Percentiles rank a stretch among this genome's conserved stretches.
These are phyloP conservation scores for Channallabes apus DNA, from an alignment of 2,797 vertebrate species.

Conservation along the genomic window DNA sequence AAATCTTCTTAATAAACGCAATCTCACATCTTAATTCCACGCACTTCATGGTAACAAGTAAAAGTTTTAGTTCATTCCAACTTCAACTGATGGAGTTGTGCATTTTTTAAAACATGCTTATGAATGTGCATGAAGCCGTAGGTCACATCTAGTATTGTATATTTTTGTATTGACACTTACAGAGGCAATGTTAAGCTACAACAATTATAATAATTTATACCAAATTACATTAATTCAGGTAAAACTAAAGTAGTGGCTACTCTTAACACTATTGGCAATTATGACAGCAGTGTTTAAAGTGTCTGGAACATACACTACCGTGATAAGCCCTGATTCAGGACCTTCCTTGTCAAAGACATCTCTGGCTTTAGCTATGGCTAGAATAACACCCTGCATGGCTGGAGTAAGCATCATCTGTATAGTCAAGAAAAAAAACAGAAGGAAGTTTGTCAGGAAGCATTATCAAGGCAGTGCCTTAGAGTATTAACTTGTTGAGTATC, in stretches of 20 bases:
- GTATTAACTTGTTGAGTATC: background rate
- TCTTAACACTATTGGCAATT: background rate
- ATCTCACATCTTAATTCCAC: too few species aligned
- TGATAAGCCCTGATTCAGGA: slow-evolving; percentile 94
- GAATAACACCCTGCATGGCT: slow-evolving; percentile 97
- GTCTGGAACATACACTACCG: slow-evolving; percentile 71
- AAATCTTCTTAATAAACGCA: too few species aligned
- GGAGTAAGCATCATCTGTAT: slow-evolving; percentile 94
- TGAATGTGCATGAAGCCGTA: too few species aligned
- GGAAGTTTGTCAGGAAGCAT: background rate
- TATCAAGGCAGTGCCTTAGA: background rate
- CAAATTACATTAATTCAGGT: too few species aligned
- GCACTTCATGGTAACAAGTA: too few species aligned
- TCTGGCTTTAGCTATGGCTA: slow-evolving; percentile 95
- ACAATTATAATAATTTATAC: background rate
- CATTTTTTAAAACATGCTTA: too few species aligned
- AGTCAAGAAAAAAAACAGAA: slow-evolving; percentile 4
- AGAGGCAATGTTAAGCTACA: background rate
- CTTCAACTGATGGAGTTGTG: too few species aligned
- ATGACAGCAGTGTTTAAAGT: background rate
- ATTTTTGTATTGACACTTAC: background rate
- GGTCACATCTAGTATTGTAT: background rate
- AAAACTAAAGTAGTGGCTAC: background rate
- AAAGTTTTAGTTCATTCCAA: too few species aligned
- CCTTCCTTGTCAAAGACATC: slow-evolving; percentile 91